These are phyloP conservation scores for Leptosomus discolor DNA, from an alignment of 2,113 vertebrate genomes.

Conservation along the genomic window DNA sequence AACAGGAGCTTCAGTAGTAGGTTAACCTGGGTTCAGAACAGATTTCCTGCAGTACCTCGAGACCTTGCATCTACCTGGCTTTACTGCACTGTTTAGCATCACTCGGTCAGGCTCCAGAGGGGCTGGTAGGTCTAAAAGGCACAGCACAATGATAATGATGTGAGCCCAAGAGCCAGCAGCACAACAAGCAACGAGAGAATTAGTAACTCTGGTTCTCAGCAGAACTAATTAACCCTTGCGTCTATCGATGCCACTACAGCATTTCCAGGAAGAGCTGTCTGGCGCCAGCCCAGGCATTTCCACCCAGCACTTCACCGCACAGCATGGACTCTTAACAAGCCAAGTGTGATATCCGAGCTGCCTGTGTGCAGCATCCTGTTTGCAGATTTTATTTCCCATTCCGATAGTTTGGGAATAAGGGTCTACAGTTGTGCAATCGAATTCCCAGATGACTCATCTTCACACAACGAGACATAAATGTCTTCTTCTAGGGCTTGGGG, in stretches of 20 bases:
- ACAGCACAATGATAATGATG: background rate
- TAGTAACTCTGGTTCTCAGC: background rate
- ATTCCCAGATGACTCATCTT: conserved; percentile 4
- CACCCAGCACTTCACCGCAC: background rate
- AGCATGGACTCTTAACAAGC: background rate
- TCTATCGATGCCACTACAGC: background rate
- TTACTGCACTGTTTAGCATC: background rate
- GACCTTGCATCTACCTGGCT: background rate
- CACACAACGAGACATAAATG: background rate
- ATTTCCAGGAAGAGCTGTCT: background rate
- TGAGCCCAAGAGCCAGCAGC: background rate
- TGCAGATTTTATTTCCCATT: background rate
- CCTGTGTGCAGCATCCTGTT: background rate
- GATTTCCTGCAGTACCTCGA: background rate
- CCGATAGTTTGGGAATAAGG: background rate
- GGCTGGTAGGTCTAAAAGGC: background rate
- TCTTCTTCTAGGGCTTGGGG: background rate
- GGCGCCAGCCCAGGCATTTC: background rate
- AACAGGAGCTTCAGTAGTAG: background rate
- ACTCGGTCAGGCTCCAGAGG: background rate
- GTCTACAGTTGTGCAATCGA: background rate
- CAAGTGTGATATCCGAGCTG: conserved; percentile 8
- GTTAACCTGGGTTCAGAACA: background rate
- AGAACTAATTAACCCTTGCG: background rate
- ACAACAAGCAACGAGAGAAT: background rate